Base-by-base conservation (phyloP, 2,797 vertebrate genomes). In the Anableps anableps region DNA sequence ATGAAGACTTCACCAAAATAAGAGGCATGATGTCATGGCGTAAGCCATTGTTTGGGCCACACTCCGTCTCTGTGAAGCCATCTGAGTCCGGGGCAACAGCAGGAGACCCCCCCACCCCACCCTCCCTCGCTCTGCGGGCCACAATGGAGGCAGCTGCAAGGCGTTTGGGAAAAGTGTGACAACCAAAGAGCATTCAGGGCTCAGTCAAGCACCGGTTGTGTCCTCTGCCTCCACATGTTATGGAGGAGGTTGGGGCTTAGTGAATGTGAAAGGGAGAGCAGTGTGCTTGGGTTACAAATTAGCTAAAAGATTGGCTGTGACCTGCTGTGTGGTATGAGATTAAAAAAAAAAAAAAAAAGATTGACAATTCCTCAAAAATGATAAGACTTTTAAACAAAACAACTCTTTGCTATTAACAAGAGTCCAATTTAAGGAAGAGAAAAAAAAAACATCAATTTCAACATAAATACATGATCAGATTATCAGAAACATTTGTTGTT, bases 141-240 rank as follows among this genome's bases (percentile, higher is more conserved):
- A 96, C 95, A 97, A 96, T 95, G 91, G 94, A 88, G 93, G 95
- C 96, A 97, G 96, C 96, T 97, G 96, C 96, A 92, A 95, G 93
- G 95, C 95, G 95, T 95, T 96, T 96, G 96, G 95, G 96, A 96
- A 96, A 96, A 95, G 94, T 94, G 94, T 88, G 94, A 96, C 92
- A 86, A 93, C 92, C 91, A 94, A 94, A 94, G 94, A 86, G 86
- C 92, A 88, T 94, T 95, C 91, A 91, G 80, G 78, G 83, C 88
- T 88, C 76, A 83, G 90, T 89, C 91, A 92, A 91, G 92, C 85
- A 79, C 76, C 34, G 43, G 90, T 90, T 92, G 91, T 94, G 88
- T 88, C 85, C 75, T 68, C 82, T 79, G 78, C 79, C 85, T 74
- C 26, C 89, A 83, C 80, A 79, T 78, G 73, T 85, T 84, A 88